Conservation (phyloP, 2,797 vertebrate species). For the Lagocephalus sceleratus region DNA sequence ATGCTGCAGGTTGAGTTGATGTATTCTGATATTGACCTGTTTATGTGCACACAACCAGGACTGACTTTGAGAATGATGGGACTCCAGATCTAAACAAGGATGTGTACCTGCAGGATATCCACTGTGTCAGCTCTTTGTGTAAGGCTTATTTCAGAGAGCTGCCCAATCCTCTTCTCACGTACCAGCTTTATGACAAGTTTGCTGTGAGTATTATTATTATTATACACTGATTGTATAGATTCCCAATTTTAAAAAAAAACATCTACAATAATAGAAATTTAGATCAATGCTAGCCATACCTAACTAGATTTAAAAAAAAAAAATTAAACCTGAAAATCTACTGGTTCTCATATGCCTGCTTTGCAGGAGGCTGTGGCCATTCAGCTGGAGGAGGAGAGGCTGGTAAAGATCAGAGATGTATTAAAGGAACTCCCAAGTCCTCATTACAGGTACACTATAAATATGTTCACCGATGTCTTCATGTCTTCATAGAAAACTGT, state of each 20-base stretch:
- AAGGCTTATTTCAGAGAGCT: conserved; percentile 96
- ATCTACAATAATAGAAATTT: background rate
- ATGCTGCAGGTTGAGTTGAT: accelerated
- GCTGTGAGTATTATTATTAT: conserved; percentile 76
- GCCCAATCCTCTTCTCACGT: conserved; percentile 92
- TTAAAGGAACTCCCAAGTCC: conserved; percentile 83
- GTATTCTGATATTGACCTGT: background rate
- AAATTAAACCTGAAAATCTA: too few relatives aligned
- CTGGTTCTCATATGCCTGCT: background rate
- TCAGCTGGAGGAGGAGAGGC: conserved; percentile 85
- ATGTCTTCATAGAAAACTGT: background rate
- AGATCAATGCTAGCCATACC: too few relatives aligned
- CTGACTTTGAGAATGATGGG: conserved; percentile 84
- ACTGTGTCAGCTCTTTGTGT: conserved; percentile 92
- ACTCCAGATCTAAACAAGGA: conserved; percentile 83
- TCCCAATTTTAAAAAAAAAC: background rate
- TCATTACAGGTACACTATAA: conserved; percentile 82
- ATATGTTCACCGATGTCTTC: too few relatives aligned
- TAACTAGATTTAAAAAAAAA: too few relatives aligned
- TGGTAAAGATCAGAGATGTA: conserved; percentile 90
- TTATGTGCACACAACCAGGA: conserved; percentile 41
- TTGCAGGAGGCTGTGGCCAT: conserved; percentile 88
- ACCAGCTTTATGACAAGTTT: conserved; percentile 94
- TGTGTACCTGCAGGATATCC: conserved; percentile 91
- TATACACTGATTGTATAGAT: background rate